Percentiles rank a stretch among this genome's conserved stretches.
Conservation (phyloP, 2,113 vertebrate species). For the Cryptomyrus ogoouensis region DNA sequence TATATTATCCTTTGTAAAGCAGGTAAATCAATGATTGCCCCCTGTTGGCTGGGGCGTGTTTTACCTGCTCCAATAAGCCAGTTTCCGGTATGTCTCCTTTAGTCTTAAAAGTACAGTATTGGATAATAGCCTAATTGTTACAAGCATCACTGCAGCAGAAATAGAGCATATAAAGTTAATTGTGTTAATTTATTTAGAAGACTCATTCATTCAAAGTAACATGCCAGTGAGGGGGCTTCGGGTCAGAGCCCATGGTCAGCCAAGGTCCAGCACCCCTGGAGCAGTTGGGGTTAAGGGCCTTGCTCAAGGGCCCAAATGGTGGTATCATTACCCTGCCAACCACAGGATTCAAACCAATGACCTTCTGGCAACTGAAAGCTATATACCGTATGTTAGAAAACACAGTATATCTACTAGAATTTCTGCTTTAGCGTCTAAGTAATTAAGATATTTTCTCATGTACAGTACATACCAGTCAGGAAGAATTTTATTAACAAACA, state of each 20-base stretch:
- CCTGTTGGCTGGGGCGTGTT: neutral
- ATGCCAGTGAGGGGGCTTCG: neutral
- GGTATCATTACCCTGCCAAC: neutral
- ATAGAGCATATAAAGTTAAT: neutral
- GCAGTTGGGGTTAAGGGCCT: neutral
- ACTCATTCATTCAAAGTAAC: neutral
- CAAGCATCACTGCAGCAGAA: neutral
- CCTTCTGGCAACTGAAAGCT: neutral
- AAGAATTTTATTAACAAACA: neutral
- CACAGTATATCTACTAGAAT: neutral
- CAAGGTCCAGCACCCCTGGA: neutral
- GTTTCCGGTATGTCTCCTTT: neutral
- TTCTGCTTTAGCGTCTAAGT: neutral
- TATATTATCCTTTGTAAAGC: neutral
- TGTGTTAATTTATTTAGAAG: neutral
- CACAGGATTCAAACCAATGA: neutral
- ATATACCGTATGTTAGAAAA: neutral
- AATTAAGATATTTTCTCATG: neutral
- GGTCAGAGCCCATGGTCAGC: neutral
- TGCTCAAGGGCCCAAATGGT: neutral
- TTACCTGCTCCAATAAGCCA: neutral
- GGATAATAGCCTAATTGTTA: neutral
- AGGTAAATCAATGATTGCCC: neutral
- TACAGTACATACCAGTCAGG: neutral
- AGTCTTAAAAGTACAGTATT: neutral